Conservation (phyloP, 2,888 invertebrate genomes). For the Leucophenga maculata region DNA sequence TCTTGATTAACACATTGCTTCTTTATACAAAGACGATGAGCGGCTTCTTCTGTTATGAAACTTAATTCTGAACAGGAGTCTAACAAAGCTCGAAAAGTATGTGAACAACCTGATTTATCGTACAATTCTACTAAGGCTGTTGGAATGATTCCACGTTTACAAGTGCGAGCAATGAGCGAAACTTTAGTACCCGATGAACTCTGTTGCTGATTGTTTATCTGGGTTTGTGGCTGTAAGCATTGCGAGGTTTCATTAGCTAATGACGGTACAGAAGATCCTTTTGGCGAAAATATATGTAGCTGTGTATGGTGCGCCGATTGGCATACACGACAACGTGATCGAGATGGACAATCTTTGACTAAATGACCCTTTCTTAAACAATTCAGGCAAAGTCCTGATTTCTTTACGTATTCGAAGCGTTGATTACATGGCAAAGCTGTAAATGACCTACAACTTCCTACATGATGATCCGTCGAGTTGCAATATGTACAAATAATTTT, state of each 20-base stretch:
- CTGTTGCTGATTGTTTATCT: too few species aligned
- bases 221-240: conserved; percentile 12
- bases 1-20: too few species aligned
- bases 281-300: background rate
- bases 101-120: background rate
- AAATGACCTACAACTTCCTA: background rate
- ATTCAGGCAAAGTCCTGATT: too few species aligned
- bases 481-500: background rate
- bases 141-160: too few species aligned
- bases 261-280: background rate
- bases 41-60: too few species aligned
- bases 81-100: too few species aligned
- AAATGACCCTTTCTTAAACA: background rate
- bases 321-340: background rate
- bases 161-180: too few species aligned
- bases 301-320: background rate
- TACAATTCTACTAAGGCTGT: too few species aligned
- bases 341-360: background rate
- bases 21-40: too few species aligned
- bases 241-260: background rate
- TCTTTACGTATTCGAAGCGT: background rate
- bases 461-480: background rate
- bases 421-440: background rate
- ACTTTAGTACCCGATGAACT: too few species aligned
- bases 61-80: background rate